Evolutionary conservation across 1,140 invertebrate species (phyloP), one percentile per base, ranked within the genome.

Genomic region (Cotesia typhae): DNA sequence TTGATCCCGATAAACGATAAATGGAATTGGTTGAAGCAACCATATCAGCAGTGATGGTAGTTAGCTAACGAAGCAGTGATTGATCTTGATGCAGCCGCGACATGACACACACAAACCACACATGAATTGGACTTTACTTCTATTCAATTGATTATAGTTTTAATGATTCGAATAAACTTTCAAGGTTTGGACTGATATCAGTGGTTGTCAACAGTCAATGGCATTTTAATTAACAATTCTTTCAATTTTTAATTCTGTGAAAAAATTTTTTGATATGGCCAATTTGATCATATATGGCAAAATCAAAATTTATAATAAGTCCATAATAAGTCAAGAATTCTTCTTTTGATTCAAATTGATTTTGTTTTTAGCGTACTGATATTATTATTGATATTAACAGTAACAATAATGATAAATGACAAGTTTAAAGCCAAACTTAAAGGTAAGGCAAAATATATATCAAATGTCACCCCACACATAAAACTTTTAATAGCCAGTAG

Each of bases 401-500:
- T 9, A 41, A 41, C 9, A 41, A 41, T 41, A 4, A 41, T 41
- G 9, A 41, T 41, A 41, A 41, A 41, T 7, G 9, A 41, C 4
- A 41, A 41, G 28, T 28, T 47, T 9, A 47, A 9, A 47, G 10
- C 10, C 6, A 47, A 9, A 47, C 3, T 47, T 47, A 47, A 47
- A 47, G 41, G 41, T 47, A 47, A 47, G 41, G 41, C 41, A 47
- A 47, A 47, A 47, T 47, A 47, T 14, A 35, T 51, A 52, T 53
- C 47, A 51, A 51, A 67, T 67, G 51, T 28, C 51, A 20, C 65
- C 20, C 20, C 6, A 35, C 12, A 51, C 71, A 78, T 78, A 77
- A 77, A 79, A 77, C 64, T 79, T 77, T 79, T 75, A 79, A 79
- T 74, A 75, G 71, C 72, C 66, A 74, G 73, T 68, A 75, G 73